phyloP scores from a whole-genome alignment of 2,113 vertebrate genomes.

The Mesocricetus auratus region DNA sequence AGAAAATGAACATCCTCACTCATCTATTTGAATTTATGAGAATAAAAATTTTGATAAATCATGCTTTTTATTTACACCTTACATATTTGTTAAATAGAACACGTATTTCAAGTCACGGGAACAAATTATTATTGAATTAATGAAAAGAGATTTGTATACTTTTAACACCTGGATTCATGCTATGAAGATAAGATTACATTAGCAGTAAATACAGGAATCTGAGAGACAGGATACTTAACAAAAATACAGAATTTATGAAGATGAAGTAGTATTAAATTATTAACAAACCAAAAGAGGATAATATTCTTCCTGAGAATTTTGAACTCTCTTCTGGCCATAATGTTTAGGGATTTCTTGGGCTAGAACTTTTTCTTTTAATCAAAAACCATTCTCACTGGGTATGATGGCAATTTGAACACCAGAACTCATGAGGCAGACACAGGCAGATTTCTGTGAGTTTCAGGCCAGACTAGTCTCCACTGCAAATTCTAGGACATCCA shows the following conservation, averaged over 20 bases:
- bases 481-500: no score
- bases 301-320: background rate
- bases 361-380: background rate
- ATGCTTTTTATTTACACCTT: background rate
- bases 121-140: background rate
- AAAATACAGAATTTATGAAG: slow-evolving; percentile 6
- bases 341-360: background rate
- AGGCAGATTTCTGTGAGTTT: background rate
- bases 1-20: background rate
- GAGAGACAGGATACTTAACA: background rate
- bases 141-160: background rate
- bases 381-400: background rate
- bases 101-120: background rate
- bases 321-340: background rate
- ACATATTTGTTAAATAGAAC: background rate
- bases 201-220: background rate
- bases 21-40: background rate
- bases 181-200: background rate
- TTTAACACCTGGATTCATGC: background rate
- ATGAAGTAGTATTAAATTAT: background rate
- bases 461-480: no score
- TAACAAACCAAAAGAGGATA: background rate
- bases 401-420: background rate
- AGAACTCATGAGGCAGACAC: background rate
- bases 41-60: background rate